Conservation (phyloP, 2,797 vertebrate genomes). For the Lindbergichthys nudifrons region DNA sequence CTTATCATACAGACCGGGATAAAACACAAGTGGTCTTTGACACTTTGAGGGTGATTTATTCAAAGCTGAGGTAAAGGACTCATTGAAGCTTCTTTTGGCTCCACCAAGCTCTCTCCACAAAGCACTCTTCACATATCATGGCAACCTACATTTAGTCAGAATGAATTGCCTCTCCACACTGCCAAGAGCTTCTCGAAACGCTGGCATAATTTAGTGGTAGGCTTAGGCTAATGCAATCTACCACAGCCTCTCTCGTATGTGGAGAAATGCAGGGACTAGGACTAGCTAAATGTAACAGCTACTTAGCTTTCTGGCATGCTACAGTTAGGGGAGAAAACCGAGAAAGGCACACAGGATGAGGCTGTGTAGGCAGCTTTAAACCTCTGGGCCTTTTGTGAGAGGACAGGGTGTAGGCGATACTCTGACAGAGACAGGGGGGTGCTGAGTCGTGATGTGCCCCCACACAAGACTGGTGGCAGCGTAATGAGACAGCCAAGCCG, state of each 20-base stretch:
- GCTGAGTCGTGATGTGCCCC: constrained; percentile 56
- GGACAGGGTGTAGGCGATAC: constrained; percentile 42
- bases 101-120: constrained; percentile 62
- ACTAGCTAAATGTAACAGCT: constrained; percentile 39
- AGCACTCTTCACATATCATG: constrained; percentile 73
- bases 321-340: neutral
- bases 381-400: constrained; percentile 45
- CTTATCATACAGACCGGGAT: constrained; percentile 54
- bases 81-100: constrained; percentile 70
- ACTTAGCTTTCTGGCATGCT: constrained; percentile 28
- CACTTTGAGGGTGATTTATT: constrained; percentile 69
- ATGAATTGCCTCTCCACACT: constrained; percentile 70
- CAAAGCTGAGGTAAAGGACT: constrained; percentile 65
- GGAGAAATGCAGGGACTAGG: constrained; percentile 11
- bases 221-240: constrained; percentile 63
- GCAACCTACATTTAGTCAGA: constrained; percentile 73
- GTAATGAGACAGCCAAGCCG: constrained; percentile 74
- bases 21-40: constrained; percentile 69
- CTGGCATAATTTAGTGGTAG: constrained; percentile 68
- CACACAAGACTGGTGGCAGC: constrained; percentile 48
- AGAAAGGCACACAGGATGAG: constrained; percentile 26
- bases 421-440: constrained; percentile 60
- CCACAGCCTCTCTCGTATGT: constrained; percentile 35
- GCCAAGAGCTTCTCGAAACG: constrained; percentile 70
- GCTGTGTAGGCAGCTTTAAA: constrained; percentile 31